Evolutionary conservation across 2,113 vertebrate species (phyloP).

Genomic region (Phyllostomus discolor): DNA sequence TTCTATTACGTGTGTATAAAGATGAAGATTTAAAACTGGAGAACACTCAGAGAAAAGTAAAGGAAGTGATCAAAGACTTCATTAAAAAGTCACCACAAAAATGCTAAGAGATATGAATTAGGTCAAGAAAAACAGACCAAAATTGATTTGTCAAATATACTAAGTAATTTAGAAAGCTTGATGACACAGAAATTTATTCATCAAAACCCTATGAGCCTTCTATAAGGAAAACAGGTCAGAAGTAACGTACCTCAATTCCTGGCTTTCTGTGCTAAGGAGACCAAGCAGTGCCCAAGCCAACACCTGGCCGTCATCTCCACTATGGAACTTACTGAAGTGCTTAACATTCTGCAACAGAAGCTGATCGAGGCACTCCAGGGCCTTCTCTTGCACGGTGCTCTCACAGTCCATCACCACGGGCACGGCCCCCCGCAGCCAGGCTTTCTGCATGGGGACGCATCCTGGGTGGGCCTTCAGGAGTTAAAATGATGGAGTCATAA

Average conservation of each 20-base stretch:
- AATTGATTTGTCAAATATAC: neutral
- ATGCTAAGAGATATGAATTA: neutral
- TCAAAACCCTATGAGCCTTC: neutral
- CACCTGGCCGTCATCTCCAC: slow-evolving; percentile 77
- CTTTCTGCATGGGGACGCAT: slow-evolving; percentile 83
- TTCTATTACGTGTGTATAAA: neutral
- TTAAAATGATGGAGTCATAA: neutral
- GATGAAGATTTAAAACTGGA: neutral
- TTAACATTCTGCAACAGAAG: slow-evolving; percentile 87
- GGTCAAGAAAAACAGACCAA: neutral
- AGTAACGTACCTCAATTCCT: slow-evolving; percentile 85
- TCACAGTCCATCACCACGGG: slow-evolving; percentile 89
- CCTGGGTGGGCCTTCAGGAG: slow-evolving; percentile 83
- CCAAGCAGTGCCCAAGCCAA: slow-evolving; percentile 90
- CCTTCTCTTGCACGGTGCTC: slow-evolving; percentile 90
- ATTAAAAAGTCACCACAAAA: neutral
- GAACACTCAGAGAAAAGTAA: neutral
- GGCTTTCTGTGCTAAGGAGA: slow-evolving; percentile 84
- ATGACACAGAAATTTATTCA: neutral
- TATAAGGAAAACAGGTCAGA: neutral
- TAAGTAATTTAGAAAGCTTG: neutral
- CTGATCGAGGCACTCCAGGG: slow-evolving; percentile 89
- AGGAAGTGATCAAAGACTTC: neutral
- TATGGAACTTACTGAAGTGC: slow-evolving; percentile 57
- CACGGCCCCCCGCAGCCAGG: slow-evolving; percentile 88